Conservation (phyloP, 2,888 invertebrate genomes). For the Andrena bucephala region DNA sequence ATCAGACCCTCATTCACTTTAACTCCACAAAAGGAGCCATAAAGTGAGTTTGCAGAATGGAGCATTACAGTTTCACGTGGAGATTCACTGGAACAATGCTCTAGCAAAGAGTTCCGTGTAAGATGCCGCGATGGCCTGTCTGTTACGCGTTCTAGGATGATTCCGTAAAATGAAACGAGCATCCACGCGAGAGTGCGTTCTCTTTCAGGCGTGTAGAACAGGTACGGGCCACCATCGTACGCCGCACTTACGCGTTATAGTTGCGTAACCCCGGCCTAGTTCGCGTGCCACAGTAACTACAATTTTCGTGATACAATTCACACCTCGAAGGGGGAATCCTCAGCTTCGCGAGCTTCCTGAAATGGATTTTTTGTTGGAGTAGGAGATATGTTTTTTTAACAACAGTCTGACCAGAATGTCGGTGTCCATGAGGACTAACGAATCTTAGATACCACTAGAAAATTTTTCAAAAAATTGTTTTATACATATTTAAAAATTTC, state of each 20-base stretch:
- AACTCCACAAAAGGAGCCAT: neutral
- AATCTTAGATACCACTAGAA: too few species aligned
- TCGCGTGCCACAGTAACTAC: conserved; percentile 27
- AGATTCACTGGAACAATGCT: conserved; percentile 18
- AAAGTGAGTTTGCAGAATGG: neutral
- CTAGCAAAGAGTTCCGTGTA: neutral
- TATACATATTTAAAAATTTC: too few species aligned
- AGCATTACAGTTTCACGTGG: neutral
- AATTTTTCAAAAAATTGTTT: too few species aligned
- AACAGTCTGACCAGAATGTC: too few species aligned
- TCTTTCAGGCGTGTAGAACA: conserved; percentile 49
- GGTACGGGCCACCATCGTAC: neutral
- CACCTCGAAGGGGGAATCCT: neutral
- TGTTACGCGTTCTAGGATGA: conserved; percentile 39
- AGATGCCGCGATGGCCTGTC: neutral
- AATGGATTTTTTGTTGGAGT: neutral
- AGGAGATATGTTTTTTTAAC: too few species aligned
- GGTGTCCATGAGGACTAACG: too few species aligned
- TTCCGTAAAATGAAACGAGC: conserved; percentile 41
- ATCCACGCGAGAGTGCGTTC: conserved; percentile 54
- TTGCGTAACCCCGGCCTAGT: conserved; percentile 65
- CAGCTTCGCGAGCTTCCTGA: neutral
- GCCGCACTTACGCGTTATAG: conserved; percentile 35
- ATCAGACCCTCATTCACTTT: neutral
- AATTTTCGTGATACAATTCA: conserved; percentile 47